Percentiles rank a stretch among this genome's conserved stretches.
Evolutionary conservation across 1,140 invertebrate genomes (phyloP).

Genomic region (Phocides pigmalion): DNA sequence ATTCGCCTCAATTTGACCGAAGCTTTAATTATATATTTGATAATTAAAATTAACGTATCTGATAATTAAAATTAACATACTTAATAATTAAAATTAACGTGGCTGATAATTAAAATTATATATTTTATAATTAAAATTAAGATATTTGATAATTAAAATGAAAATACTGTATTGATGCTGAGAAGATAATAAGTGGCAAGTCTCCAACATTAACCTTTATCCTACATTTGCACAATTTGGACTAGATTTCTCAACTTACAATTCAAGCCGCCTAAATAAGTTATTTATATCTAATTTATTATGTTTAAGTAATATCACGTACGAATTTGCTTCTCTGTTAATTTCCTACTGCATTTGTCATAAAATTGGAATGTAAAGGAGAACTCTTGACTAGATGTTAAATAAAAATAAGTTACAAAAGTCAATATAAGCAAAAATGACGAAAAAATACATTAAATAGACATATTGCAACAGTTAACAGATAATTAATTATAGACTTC

Average conservation of each 20-base stretch:
- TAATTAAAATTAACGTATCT: too few relatives aligned
- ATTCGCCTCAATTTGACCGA: too few relatives aligned
- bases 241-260: slow-evolving; percentile 62
- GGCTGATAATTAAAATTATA: too few relatives aligned
- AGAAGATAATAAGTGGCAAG: background rate
- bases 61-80: too few relatives aligned
- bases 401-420: slow-evolving; percentile 26
- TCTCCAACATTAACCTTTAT: slow-evolving; percentile 6
- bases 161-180: background rate
- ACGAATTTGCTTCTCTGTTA: slow-evolving; percentile 48
- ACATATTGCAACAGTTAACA: background rate
- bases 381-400: slow-evolving; percentile 62
- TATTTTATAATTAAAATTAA: too few relatives aligned
- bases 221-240: slow-evolving; percentile 67
- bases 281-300: slow-evolving; percentile 44
- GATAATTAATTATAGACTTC: background rate
- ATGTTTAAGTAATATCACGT: slow-evolving; percentile 76
- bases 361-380: slow-evolving; percentile 56
- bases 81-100: too few relatives aligned
- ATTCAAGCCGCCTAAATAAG: slow-evolving; percentile 65
- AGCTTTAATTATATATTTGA: too few relatives aligned
- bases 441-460: background rate
- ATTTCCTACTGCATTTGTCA: slow-evolving; percentile 35
- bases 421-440: slow-evolving; percentile 19
- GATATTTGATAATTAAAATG: too few relatives aligned